Evolutionary conservation across 2,113 vertebrate species (phyloP).

Genomic region (Pangasianodon gigas): DNA sequence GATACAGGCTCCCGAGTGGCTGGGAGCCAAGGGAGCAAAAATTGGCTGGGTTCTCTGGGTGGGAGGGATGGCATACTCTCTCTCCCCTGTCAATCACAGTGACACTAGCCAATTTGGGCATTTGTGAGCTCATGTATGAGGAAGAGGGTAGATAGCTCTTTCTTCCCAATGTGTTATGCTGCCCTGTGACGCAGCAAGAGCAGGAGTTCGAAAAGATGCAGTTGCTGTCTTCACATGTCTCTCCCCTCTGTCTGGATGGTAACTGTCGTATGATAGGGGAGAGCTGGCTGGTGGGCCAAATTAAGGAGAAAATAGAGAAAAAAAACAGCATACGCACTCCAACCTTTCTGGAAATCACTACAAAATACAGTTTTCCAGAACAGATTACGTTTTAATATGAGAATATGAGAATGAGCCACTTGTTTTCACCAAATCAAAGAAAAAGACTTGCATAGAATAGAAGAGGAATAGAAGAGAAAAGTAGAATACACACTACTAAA

Average conservation of each 20-base stretch:
- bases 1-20: constrained; percentile 6
- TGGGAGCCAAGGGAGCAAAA: background rate
- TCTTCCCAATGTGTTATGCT: background rate
- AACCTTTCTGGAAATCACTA: background rate
- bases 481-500: background rate
- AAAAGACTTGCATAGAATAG: background rate
- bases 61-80: background rate
- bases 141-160: background rate
- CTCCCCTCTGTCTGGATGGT: background rate
- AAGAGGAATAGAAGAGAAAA: background rate
- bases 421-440: constrained; percentile 17
- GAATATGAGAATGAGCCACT: background rate
- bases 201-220: background rate
- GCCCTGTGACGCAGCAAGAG: background rate
- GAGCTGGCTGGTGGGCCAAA: background rate
- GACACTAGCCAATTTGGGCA: background rate
- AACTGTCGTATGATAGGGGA: background rate
- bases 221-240: background rate
- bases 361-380: background rate
- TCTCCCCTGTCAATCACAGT: background rate
- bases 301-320: background rate
- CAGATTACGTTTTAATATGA: background rate
- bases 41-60: background rate
- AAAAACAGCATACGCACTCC: background rate
- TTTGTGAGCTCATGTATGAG: background rate